These are phyloP conservation scores for Aromia moschata DNA, from an alignment of 2,888 invertebrate species.

Conservation along the genomic window DNA sequence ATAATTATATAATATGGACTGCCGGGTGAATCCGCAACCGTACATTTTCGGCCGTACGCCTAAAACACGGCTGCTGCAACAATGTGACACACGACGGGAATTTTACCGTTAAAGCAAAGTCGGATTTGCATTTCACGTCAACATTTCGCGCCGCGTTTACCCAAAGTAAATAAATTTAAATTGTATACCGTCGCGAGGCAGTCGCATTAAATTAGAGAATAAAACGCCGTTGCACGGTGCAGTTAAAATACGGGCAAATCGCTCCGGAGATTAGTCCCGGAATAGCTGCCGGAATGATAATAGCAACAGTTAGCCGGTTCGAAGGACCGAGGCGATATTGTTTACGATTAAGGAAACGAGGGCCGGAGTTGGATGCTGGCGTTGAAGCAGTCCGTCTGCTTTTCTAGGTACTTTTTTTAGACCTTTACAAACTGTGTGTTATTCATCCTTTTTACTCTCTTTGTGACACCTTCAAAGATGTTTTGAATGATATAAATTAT, in stretches of 20 bases:
- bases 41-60: background rate
- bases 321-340: too few species aligned
- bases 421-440: too few species aligned
- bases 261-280: background rate
- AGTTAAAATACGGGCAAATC: background rate
- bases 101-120: constrained; percentile 3
- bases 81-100: constrained; percentile 3
- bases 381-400: too few species aligned
- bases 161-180: constrained; percentile 5
- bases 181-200: background rate
- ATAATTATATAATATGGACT: constrained; percentile 1
- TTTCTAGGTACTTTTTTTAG: too few species aligned
- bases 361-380: too few species aligned
- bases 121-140: constrained; percentile 1
- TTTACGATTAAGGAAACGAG: too few species aligned
- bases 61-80: background rate
- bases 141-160: background rate
- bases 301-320: too few species aligned
- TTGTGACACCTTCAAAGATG: too few species aligned
- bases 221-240: background rate
- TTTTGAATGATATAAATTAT: too few species aligned
- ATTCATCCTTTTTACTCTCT: too few species aligned
- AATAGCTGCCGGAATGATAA: background rate
- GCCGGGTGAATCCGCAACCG: background rate
- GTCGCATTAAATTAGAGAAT: constrained; percentile 1